phyloP scores from a whole-genome alignment of 2,113 vertebrate species.

The Trinectes maculatus region DNA sequence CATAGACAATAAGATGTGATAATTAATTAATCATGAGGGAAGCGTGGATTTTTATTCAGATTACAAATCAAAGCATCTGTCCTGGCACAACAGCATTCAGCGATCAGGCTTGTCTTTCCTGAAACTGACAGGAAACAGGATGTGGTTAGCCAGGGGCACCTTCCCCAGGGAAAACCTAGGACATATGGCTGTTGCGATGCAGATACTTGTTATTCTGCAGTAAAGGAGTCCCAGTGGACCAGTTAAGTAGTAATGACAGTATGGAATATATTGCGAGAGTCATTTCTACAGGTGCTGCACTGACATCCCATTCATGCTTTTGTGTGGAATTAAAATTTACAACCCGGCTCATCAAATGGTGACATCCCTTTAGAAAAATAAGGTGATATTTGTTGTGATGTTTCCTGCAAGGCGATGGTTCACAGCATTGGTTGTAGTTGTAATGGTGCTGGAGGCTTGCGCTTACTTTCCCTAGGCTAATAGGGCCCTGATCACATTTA shows the following conservation, averaged over 20 bases:
- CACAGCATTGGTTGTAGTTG: neutral
- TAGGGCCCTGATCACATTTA: conserved; percentile 70
- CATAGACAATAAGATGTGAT: neutral
- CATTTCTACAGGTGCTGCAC: conserved; percentile 63
- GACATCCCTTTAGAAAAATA: neutral
- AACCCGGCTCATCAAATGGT: conserved; percentile 2
- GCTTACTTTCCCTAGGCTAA: conserved; percentile 60
- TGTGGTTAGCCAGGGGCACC: conserved; percentile 51
- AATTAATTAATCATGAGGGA: conserved; percentile 3
- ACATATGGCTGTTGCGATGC: conserved; percentile 77
- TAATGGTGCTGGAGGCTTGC: conserved; percentile 25
- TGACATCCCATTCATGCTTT: conserved; percentile 25
- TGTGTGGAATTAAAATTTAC: conserved; percentile 37
- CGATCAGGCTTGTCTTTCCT: conserved; percentile 51
- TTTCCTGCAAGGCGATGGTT: neutral
- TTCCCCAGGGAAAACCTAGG: conserved; percentile 51
- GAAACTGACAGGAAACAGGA: conserved; percentile 58
- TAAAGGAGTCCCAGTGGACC: conserved; percentile 71
- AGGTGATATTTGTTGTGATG: neutral
- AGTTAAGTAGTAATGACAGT: conserved; percentile 75
- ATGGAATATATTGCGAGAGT: conserved; percentile 61
- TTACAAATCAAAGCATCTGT: conserved; percentile 24
- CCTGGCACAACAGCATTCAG: conserved; percentile 34
- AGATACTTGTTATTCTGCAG: conserved; percentile 74
- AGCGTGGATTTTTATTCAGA: conserved; percentile 13